Evolutionary conservation across 92 coral and sea anemone genomes (phyloP).

Genomic region (Zoanthus sociatus): DNA sequence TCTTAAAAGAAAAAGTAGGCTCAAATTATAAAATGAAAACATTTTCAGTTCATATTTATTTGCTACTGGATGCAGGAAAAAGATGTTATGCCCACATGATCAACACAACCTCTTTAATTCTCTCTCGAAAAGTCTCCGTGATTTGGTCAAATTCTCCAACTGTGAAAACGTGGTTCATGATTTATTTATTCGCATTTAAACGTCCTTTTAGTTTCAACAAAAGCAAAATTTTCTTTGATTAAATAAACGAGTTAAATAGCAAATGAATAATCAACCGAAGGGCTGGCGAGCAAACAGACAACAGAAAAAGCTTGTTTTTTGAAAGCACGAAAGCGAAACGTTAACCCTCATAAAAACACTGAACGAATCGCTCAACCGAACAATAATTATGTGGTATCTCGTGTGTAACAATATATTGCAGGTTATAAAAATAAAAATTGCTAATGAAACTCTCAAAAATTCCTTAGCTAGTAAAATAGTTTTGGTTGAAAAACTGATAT

Average conservation of each 20-base stretch:
- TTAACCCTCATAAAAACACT: background rate
- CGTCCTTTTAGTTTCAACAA: slow-evolving; percentile 46
- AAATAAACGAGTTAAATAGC: slow-evolving; percentile 24
- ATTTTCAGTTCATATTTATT: slow-evolving; percentile 5
- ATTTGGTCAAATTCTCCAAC: slow-evolving; percentile 31
- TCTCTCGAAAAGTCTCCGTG: slow-evolving; percentile 24
- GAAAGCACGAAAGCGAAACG: slow-evolving; percentile 34
- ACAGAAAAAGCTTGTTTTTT: slow-evolving; percentile 21
- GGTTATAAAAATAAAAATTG: slow-evolving; percentile 13
- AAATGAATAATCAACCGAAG: slow-evolving; percentile 16
- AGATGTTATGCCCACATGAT: background rate
- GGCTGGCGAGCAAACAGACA: slow-evolving; percentile 15
- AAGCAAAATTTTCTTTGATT: slow-evolving; percentile 39
- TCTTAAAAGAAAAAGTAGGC: background rate
- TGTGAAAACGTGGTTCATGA: slow-evolving; percentile 53
- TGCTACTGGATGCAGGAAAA: background rate
- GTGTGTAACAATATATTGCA: slow-evolving; percentile 24
- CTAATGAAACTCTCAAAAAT: slow-evolving; percentile 9
- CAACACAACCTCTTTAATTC: slow-evolving; percentile 21
- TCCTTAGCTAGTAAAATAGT: background rate
- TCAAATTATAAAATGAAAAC: background rate
- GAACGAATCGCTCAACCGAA: slow-evolving; percentile 20
- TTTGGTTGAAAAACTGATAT: background rate
- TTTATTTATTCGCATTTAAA: slow-evolving; percentile 42
- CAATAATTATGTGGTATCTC: background rate